Percentiles rank a stretch among this genome's conserved stretches.
Conservation (phyloP, 2,888 invertebrate genomes). For the Synanthedon tipuliformis region DNA sequence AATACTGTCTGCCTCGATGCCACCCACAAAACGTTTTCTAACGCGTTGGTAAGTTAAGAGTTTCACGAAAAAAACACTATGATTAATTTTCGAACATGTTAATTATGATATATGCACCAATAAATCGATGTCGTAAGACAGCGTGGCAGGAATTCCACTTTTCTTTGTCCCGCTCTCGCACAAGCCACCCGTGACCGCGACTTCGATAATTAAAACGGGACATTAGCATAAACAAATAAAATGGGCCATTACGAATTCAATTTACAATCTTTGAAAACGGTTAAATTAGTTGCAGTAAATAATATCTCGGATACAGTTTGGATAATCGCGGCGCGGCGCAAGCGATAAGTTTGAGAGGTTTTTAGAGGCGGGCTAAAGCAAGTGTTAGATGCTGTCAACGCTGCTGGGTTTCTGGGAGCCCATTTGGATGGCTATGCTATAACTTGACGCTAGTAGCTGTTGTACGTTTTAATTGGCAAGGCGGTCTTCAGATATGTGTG, state of each 20-base stretch:
- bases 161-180: conserved; percentile 16
- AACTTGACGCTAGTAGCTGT: too few species aligned
- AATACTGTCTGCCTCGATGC: conserved; percentile 7
- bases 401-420: too few species aligned
- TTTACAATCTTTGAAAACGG: conserved; percentile 65
- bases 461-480: too few species aligned
- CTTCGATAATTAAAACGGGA: conserved; percentile 59
- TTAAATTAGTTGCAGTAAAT: conserved; percentile 68
- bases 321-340: conserved; percentile 31
- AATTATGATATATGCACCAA: conserved; percentile 55
- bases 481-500: too few species aligned
- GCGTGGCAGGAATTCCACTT: conserved; percentile 34
- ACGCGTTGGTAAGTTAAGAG: conserved; percentile 1
- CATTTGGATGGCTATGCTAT: too few species aligned
- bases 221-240: conserved; percentile 71
- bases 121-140: conserved; percentile 42
- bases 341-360: conserved; percentile 2
- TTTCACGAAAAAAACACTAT: conserved; percentile 20
- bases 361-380: too few species aligned
- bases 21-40: conserved; percentile 11
- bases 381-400: too few species aligned
- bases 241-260: conserved; percentile 67
- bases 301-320: conserved; percentile 50
- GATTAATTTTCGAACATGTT: conserved; percentile 40
- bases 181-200: conserved; percentile 26